Percentiles rank a stretch among this genome's conserved stretches.
Conservation (phyloP, 2,113 vertebrate species). For the Capreolus pygargus region DNA sequence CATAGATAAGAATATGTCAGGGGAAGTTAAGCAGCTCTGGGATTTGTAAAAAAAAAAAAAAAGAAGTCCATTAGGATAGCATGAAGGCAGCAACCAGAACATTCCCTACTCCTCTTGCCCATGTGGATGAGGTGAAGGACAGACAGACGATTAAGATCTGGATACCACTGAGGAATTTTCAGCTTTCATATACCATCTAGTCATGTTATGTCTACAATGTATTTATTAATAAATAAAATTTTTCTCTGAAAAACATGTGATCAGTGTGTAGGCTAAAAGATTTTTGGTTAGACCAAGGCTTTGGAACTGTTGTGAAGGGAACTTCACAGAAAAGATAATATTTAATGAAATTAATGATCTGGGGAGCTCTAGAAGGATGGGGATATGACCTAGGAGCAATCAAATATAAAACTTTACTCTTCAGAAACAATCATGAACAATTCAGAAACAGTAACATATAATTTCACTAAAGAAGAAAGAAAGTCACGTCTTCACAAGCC, state of each 20-base stretch:
- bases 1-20: neutral
- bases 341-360: neutral
- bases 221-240: neutral
- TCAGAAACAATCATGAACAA: neutral
- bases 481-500: neutral
- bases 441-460: neutral
- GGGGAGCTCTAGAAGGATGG: neutral
- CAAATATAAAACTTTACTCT: neutral
- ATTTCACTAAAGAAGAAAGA: neutral
- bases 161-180: neutral
- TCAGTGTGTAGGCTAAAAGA: neutral
- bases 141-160: neutral
- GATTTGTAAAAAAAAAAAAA: neutral
- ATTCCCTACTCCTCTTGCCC: too few relatives aligned
- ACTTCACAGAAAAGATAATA: neutral
- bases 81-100: neutral
- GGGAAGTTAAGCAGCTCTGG: neutral
- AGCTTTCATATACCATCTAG: neutral
- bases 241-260: neutral
- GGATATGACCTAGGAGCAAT: neutral
- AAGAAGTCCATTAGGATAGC: neutral
- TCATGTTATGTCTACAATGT: neutral
- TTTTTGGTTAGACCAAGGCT: neutral
- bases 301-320: neutral
- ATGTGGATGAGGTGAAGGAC: neutral